A percentile compares a stretch with the other conserved stretches of the same genome.
Evolutionary conservation across 2,797 vertebrate genomes (phyloP).

Genomic region (Oreonectes daqikongensis): DNA sequence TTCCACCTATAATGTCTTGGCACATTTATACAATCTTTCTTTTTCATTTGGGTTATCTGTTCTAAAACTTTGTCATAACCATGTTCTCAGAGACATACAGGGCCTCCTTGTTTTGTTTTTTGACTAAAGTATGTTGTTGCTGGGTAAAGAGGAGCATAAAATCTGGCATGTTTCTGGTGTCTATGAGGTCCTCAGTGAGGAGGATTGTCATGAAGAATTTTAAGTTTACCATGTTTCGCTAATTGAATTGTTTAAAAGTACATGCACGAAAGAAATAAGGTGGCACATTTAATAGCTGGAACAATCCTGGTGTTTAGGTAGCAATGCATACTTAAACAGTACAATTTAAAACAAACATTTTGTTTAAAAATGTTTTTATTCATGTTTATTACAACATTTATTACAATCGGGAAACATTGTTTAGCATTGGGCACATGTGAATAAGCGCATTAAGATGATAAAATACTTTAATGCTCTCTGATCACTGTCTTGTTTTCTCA

Average conservation of each 20-base stretch:
- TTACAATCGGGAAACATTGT: constrained; percentile 9
- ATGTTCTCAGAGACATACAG: background rate
- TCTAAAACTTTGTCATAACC: background rate
- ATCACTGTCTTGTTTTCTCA: constrained; percentile 11
- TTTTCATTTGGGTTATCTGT: background rate
- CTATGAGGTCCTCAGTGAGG: too few relatives aligned
- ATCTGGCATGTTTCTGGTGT: too few relatives aligned
- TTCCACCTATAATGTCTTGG: too few relatives aligned
- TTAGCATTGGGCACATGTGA: background rate
- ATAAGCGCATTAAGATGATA: constrained; percentile 30
- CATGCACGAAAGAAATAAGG: too few relatives aligned
- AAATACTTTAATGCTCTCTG: constrained; percentile 22
- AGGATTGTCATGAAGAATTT: too few relatives aligned
- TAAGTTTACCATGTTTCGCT: too few relatives aligned
- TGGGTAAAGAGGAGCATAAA: too few relatives aligned
- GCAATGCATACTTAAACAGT: background rate
- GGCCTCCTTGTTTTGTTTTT: background rate
- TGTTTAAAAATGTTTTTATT: background rate
- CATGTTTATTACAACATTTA: background rate
- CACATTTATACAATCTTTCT: background rate
- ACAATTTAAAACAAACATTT: constrained; percentile 11
- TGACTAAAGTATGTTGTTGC: too few relatives aligned
- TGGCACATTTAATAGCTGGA: too few relatives aligned
- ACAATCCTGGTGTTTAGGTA: background rate
- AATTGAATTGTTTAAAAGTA: too few relatives aligned